phyloP scores from a whole-genome alignment of 2,113 vertebrate genomes.

The Ptychochromis oligacanthus region DNA sequence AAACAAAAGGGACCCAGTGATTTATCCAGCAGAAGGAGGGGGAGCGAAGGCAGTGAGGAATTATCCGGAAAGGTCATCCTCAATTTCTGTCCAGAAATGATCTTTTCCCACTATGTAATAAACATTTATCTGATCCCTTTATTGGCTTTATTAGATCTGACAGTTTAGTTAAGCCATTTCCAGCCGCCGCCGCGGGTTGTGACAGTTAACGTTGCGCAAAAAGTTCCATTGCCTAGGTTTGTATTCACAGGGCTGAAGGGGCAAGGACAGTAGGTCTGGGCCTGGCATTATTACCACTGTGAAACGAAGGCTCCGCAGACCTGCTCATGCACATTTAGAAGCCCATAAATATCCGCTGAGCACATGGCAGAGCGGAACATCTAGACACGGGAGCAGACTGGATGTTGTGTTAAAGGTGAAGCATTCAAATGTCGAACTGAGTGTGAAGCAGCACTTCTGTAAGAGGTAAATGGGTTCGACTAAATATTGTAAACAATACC shows the following conservation, averaged over 20 bases:
- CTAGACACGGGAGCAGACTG: conserved; percentile 19
- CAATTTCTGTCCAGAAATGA: conserved; percentile 99
- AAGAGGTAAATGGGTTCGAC: neutral
- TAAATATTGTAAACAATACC: neutral
- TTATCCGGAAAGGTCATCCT: conserved; percentile 98
- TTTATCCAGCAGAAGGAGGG: conserved; percentile 85
- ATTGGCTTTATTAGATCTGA: conserved; percentile 99
- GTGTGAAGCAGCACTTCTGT: neutral
- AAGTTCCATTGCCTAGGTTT: conserved; percentile 90
- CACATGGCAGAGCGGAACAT: conserved; percentile 50
- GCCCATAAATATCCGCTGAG: conserved; percentile 62
- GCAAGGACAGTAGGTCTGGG: conserved; percentile 58
- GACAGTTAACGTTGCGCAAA: conserved; percentile 94
- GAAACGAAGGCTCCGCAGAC: conserved; percentile 51
- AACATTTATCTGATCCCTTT: conserved; percentile 99
- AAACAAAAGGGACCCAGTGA: conserved; percentile 74
- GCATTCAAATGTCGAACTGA: conserved; percentile 38
- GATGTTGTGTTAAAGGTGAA: conserved; percentile 21
- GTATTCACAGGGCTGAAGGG: conserved; percentile 71
- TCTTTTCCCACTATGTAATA: conserved; percentile 98
- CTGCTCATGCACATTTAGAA: conserved; percentile 63
- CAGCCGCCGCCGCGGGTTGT: conserved; percentile 90
- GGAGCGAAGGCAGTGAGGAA: conserved; percentile 85
- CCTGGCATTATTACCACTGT: conserved; percentile 61
- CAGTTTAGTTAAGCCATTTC: conserved; percentile 99